Evolutionary conservation across 2,797 vertebrate genomes (phyloP), one percentile per base, ranked within the genome.

Genomic region (Gambelia wislizenii): DNA sequence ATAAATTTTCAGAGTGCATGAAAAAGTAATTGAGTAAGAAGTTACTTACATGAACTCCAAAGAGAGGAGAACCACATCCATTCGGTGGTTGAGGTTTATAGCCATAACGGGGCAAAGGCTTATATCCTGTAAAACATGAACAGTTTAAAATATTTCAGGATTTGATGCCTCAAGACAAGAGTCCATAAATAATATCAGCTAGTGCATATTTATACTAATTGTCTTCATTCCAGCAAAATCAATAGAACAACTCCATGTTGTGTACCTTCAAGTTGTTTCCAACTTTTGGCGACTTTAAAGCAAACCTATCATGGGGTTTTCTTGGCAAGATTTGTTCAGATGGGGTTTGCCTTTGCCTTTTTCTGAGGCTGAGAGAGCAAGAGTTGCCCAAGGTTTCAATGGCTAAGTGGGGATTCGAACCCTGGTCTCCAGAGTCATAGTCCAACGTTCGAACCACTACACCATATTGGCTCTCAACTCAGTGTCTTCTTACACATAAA

Each of bases 31-130:
- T 25, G 20, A 52, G 61, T 64, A 83, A 69, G 36, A 44, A 82
- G 47, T 54, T 91, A 95, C 86, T 94, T 96, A 98, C 99, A 88
- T 98, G 97, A 95, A 99, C 97, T 92, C 99, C 99, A 96, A 99
- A 99, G 0, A 99, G 86, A 0, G 99, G 99, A n/a, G 99, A 99
- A 52, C 99, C 99, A 95, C 99, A 99, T 89, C 99, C 99, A 36
- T 99, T 99, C 22, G 99, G 99, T 4, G 99, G 98, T 25, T 98
- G 96, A 0, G 97, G 97, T 93, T 98, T 99, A 95, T 98, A 99
- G 6, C 95, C 96, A 0, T 98, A 97, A 74, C 98, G 98, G 93
- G 98, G 97, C 72, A 95, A 4, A 1, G 98, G 98, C 89, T 96
- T 98, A 91, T 98, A 99, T 91, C 98, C 99, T 99, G 93, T 39